Evolutionary conservation across 2,113 vertebrate species (phyloP).

Genomic region (Sialia sialis): DNA sequence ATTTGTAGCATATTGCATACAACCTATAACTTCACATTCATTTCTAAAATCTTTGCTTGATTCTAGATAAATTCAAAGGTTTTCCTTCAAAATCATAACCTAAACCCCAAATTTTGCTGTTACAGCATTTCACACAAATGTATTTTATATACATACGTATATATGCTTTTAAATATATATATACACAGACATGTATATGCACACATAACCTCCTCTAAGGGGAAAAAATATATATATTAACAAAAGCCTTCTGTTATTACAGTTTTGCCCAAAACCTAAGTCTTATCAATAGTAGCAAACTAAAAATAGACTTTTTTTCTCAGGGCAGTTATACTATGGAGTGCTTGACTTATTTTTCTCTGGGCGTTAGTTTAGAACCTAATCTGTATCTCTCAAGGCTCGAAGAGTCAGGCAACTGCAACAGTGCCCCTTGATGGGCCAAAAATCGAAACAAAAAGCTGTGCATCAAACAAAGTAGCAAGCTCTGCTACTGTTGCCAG

Average conservation of each 20-base stretch:
- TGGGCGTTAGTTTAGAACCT: not conserved
- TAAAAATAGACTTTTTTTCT: not conserved
- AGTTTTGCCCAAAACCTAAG: not conserved
- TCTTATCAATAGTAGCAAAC: not conserved
- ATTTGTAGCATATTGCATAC: not conserved
- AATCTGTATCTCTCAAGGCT: not conserved
- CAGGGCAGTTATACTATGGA: not conserved
- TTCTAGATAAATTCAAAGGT: not conserved
- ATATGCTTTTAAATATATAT: not conserved
- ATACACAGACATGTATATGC: rapidly evolving
- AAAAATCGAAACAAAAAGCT: not conserved
- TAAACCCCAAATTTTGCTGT: not conserved
- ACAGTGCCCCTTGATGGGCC: not conserved
- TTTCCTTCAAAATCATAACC: not conserved
- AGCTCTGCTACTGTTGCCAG: not conserved
- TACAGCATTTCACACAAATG: not conserved
- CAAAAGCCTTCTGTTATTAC: not conserved
- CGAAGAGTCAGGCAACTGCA: not conserved
- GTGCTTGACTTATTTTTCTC: not conserved
- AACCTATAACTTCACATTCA: not conserved
- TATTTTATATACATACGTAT: not conserved
- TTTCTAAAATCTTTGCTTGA: not conserved
- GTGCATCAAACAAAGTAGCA: not conserved
- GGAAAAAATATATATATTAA: no score
- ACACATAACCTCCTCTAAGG: rapidly evolving